Evolutionary conservation across 1,140 invertebrate species (phyloP), one percentile per base, ranked within the genome.

Genomic region (Hetaerina americana): DNA sequence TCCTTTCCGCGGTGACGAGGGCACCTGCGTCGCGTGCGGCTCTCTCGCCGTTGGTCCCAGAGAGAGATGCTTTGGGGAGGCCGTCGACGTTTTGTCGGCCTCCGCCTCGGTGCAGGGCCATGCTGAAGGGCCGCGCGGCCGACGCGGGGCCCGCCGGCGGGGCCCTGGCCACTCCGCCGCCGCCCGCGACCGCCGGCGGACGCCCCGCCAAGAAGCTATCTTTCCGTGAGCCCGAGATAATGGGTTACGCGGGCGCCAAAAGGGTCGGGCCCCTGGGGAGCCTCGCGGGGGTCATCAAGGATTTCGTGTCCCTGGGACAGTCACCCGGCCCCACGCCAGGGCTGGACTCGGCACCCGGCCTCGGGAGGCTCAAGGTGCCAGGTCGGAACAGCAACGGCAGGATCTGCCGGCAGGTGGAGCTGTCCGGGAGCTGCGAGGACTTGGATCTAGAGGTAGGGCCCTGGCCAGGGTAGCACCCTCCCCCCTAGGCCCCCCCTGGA

Each of bases 191-290:
- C 72, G 80, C 78, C 28, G 81, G 82, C 24, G 87, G 90, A 70
- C 86, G 87, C 74, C 91, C 92, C 0, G 82, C 91, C 26, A 94
- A 94, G 79, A 94, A 94, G 77, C 81, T 94, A 0, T 93, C 91
- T 0, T 94, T 94, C 78, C 87, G 91, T 71, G 91, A 93, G 76
- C 92, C 92, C 0, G 91, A 92, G 80, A 88, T 90, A n/a, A 83
- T 88, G 72, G 80, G 81, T 5, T 81, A 78, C 71, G 40, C 40
- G 15, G 40, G 40, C 2, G 2, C 2, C 40, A 57, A n/a, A 57
- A 2, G 40, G 40, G n/a, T n/a, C n/a, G n/a, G n/a, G n/a, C n/a
- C n/a, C n/a, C n/a, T n/a, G n/a, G 40, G 40, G 3, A n/a, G 40
- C 10, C 15, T 12, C 15, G 40, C 40, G 22, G 40, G 40, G 3